These are phyloP conservation scores for Mola mola DNA, from an alignment of 2,113 vertebrate species.

Conservation along the genomic window DNA sequence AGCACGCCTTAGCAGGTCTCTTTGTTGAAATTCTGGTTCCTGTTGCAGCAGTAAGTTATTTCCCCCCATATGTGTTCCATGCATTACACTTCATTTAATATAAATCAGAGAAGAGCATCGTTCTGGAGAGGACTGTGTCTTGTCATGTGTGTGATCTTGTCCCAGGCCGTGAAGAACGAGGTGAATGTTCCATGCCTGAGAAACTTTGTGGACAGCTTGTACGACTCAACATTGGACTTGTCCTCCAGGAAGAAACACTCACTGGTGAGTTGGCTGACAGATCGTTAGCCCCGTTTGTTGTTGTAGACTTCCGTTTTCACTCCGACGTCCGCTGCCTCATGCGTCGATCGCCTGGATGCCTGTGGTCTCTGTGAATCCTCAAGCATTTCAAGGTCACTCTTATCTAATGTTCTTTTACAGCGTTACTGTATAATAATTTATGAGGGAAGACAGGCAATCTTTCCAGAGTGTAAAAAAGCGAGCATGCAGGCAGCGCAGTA, in stretches of 20 bases:
- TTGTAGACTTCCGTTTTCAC: constrained; percentile 5
- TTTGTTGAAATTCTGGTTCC: constrained; percentile 98
- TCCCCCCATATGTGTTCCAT: not conserved
- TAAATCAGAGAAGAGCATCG: not conserved
- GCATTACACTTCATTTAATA: not conserved
- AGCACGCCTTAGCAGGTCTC: constrained; percentile 94
- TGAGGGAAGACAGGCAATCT: constrained; percentile 13
- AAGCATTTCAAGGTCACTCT: constrained; percentile 43
- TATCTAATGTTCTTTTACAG: constrained; percentile 16
- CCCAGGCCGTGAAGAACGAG: constrained; percentile 96
- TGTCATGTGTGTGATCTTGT: constrained; percentile 18
- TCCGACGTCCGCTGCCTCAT: constrained; percentile 21
- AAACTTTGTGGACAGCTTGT: constrained; percentile 99
- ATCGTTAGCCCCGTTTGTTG: constrained; percentile 22
- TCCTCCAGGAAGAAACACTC: constrained; percentile 98
- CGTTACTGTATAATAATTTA: constrained; percentile 35
- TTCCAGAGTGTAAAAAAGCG: constrained; percentile 12
- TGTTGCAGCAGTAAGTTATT: constrained; percentile 91
- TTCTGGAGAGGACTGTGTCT: not conserved
- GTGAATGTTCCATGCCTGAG: constrained; percentile 98
- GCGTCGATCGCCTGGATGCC: constrained; percentile 32
- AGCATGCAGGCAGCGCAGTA: constrained; percentile 5
- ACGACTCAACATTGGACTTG: constrained; percentile 95
- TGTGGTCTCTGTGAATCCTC: constrained; percentile 44
- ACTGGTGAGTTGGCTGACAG: constrained; percentile 84